phyloP scores from a whole-genome alignment of 2,797 vertebrate genomes.

The Paratrypauchen microcephalus region DNA sequence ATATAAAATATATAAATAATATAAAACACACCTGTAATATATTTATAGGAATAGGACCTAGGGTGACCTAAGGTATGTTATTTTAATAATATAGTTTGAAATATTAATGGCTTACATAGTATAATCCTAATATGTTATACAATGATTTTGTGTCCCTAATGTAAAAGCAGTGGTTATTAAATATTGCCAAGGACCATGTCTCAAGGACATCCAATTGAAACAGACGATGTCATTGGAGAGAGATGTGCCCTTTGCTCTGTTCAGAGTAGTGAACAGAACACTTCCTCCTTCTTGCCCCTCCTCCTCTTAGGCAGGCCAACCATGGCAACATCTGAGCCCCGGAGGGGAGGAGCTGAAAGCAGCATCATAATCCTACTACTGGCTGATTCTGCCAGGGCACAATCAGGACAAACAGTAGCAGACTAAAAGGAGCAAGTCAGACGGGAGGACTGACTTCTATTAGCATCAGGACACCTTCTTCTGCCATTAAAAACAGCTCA shows the following conservation, averaged over 20 bases:
- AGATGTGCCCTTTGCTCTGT: slow-evolving; percentile 56
- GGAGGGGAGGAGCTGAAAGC: slow-evolving; percentile 70
- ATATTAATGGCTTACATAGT: not conserved
- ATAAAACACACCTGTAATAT: not conserved
- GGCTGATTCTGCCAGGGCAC: slow-evolving; percentile 58
- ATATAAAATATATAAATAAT: too few species aligned
- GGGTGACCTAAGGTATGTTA: slow-evolving; percentile 37
- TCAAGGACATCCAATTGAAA: slow-evolving; percentile 60
- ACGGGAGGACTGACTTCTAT: slow-evolving; percentile 61
- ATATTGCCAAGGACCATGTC: slow-evolving; percentile 45
- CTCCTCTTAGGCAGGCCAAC: slow-evolving; percentile 61
- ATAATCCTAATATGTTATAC: not conserved
- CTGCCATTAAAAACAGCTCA: slow-evolving; percentile 62
- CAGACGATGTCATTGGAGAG: slow-evolving; percentile 59
- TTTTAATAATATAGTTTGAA: slow-evolving; percentile 5
- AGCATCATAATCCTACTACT: slow-evolving; percentile 72
- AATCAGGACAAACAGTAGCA: slow-evolving; percentile 50
- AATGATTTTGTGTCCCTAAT: slow-evolving; percentile 13
- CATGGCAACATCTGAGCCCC: slow-evolving; percentile 74
- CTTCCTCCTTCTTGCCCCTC: slow-evolving; percentile 51
- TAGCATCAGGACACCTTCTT: slow-evolving; percentile 70
- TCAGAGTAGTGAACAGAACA: slow-evolving; percentile 57
- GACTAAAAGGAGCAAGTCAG: slow-evolving; percentile 42
- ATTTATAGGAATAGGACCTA: slow-evolving; percentile 10
- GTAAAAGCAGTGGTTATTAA: slow-evolving; percentile 30